phyloP scores from a whole-genome alignment of 2,888 invertebrate genomes.

The Notodonta dromedarius region DNA sequence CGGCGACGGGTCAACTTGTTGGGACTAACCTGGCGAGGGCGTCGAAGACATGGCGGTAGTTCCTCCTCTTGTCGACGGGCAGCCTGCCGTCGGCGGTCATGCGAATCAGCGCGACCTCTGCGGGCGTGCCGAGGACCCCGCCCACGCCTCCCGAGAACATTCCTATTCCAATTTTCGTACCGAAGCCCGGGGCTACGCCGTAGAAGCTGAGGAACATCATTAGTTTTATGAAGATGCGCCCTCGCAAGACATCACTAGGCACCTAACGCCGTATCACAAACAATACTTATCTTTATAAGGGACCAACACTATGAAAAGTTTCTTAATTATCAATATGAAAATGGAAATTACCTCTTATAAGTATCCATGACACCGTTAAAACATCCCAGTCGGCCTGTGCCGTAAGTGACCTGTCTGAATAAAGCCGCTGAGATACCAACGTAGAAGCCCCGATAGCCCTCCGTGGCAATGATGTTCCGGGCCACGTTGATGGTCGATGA shows the following conservation, averaged over 20 bases:
- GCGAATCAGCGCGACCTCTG: constrained; percentile 96
- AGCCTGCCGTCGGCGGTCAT: constrained; percentile 98
- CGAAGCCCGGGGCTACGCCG: constrained; percentile 86
- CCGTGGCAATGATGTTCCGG: constrained; percentile 89
- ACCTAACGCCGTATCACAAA: too few relatives aligned
- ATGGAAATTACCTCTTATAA: constrained; percentile 74
- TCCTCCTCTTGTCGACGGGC: constrained; percentile 91
- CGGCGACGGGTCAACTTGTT: neutral
- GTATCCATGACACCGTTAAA: constrained; percentile 93
- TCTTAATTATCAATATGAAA: neutral
- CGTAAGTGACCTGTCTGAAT: constrained; percentile 96
- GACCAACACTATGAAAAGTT: too few relatives aligned
- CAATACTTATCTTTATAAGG: too few relatives aligned
- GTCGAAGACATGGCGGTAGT: constrained; percentile 95
- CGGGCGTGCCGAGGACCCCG: constrained; percentile 97
- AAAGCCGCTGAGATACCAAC: constrained; percentile 94
- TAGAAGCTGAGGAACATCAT: constrained; percentile 27
- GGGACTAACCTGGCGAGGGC: constrained; percentile 83
- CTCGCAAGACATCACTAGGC: too few relatives aligned
- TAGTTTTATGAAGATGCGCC: too few relatives aligned
- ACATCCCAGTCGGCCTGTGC: constrained; percentile 95
- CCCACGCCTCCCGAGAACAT: constrained; percentile 92
- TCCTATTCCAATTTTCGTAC: constrained; percentile 91
- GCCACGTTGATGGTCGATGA: constrained; percentile 90
- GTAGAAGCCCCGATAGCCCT: constrained; percentile 93